These are phyloP conservation scores for Sinodicranocentrus sp. DNA, from an alignment of 2,888 invertebrate species.

Conservation along the genomic window DNA sequence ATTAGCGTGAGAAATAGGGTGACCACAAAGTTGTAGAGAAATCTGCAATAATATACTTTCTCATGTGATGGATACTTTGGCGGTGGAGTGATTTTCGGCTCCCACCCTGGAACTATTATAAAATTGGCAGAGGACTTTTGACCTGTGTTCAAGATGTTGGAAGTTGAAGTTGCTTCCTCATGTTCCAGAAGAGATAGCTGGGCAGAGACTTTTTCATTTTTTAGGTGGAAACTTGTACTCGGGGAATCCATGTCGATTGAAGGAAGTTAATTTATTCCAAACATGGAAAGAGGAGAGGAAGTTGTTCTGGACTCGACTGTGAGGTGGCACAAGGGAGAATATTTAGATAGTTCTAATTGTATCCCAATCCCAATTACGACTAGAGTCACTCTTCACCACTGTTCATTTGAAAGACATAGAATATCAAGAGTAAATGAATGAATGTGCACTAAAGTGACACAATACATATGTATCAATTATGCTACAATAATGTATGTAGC, in stretches of 20 bases:
- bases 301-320: no score
- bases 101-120: slow-evolving; percentile 15
- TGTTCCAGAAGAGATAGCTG: slow-evolving; percentile 39
- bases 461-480: no score
- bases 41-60: background rate
- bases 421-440: no score
- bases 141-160: background rate
- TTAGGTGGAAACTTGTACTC: slow-evolving; percentile 23
- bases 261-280: no score
- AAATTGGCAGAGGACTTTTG: background rate
- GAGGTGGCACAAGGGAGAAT: no score
- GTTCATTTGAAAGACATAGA: no score
- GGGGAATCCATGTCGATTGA: slow-evolving; percentile 33
- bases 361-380: no score
- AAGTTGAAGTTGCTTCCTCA: slow-evolving; percentile 8
- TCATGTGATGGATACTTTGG: slow-evolving; percentile 16
- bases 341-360: no score
- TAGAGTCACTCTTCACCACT: no score
- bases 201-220: slow-evolving; percentile 28
- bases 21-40: background rate
- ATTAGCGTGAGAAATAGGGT: background rate
- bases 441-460: no score
- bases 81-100: background rate
- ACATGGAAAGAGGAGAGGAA: no score
- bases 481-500: no score